Percentiles rank a stretch among this genome's conserved stretches.
phyloP scores from a whole-genome alignment of 2,888 invertebrate species.

The Chrysodeixis includens region DNA sequence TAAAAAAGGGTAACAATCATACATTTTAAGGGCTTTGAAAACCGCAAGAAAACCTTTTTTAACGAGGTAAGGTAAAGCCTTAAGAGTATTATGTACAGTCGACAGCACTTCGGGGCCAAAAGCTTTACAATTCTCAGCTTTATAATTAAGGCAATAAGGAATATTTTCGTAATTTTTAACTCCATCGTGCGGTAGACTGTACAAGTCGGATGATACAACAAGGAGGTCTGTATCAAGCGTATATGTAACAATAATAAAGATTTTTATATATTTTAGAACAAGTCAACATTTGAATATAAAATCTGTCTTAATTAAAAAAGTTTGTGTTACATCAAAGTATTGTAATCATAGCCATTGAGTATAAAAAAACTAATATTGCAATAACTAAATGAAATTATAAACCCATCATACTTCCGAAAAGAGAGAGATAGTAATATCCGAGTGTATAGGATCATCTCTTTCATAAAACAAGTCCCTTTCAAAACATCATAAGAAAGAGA shows the following conservation, averaged over 20 bases:
- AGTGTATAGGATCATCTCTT: not conserved
- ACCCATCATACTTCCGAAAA: not conserved
- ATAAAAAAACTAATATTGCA: no score
- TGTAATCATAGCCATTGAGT: no score
- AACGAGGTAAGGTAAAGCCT: slow-evolving; percentile 17
- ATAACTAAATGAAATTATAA: no score
- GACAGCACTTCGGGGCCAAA: not conserved
- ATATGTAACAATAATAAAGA: not conserved
- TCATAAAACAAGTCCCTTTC: not conserved
- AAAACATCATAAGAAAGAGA: not conserved
- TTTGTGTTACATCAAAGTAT: no score
- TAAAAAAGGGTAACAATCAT: not conserved
- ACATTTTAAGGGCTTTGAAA: slow-evolving; percentile 9
- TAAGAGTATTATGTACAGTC: slow-evolving; percentile 3
- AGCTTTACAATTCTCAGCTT: not conserved
- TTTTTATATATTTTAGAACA: not conserved
- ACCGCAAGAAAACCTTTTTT: slow-evolving; percentile 10
- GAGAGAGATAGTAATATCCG: not conserved
- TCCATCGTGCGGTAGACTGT: not conserved
- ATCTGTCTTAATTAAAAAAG: not conserved
- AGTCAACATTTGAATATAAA: not conserved
- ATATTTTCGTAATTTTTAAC: not conserved
- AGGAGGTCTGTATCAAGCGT: not conserved
- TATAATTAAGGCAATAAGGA: not conserved
- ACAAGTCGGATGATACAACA: not conserved